Percentiles rank a stretch among this genome's conserved stretches.
Evolutionary conservation across 2,797 vertebrate species (phyloP).

Genomic region (Myotis myotis): DNA sequence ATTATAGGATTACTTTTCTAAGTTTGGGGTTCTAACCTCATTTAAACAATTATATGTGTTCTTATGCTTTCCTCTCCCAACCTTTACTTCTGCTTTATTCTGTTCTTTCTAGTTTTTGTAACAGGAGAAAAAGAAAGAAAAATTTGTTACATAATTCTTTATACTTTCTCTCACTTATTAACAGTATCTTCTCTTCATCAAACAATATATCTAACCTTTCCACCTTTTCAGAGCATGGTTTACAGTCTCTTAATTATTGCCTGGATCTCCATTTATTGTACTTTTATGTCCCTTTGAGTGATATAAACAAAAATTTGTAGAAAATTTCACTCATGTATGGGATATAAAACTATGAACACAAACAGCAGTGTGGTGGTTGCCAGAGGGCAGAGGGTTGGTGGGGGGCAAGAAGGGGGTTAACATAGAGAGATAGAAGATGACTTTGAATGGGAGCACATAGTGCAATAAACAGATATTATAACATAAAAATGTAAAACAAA

Average conservation of each 20-base stretch:
- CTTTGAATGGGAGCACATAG: too few species aligned
- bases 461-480: too few species aligned
- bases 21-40: constrained; percentile 26
- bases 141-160: not conserved
- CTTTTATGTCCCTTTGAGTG: not conserved
- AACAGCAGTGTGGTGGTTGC: too few species aligned
- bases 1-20: constrained; percentile 1
- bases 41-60: not conserved
- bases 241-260: not conserved
- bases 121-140: not conserved
- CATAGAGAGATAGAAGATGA: too few species aligned
- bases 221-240: not conserved
- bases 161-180: not conserved
- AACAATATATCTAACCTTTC: not conserved
- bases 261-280: not conserved
- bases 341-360: too few species aligned
- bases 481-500: not conserved
- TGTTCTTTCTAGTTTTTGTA: not conserved
- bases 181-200: not conserved
- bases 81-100: not conserved
- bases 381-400: too few species aligned
- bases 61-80: not conserved
- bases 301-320: not conserved
- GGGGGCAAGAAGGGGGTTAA: too few species aligned
- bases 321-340: not conserved